Evolutionary conservation across 2,888 invertebrate genomes (phyloP), one percentile per base, ranked within the genome.

Genomic region (Leptopterna dolabrata): DNA sequence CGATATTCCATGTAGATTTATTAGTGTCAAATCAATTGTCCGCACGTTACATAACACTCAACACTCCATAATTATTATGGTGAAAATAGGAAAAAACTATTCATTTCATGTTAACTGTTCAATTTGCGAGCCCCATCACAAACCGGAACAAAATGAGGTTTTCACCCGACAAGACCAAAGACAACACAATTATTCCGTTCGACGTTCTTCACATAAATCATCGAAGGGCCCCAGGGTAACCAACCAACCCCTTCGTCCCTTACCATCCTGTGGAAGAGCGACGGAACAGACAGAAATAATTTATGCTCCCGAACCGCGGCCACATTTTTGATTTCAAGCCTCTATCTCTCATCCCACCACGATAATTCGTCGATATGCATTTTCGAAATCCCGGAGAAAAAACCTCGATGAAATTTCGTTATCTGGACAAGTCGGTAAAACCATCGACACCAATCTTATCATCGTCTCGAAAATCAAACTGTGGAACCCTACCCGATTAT

Each of bases 331-430:
- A 78, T 78, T 78, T 78, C 78, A 4, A 45, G 45, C 45, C 78
- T 36, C 78, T 4, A 63, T 63, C 63, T 63, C 63, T 63, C 63
- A 63, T 63, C 24, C 63, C 63, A 11, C 27, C 63, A 19, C 78
- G 45, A 78, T 78, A 43, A 78, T 78, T 78, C 76, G 76, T 78
- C 78, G 78, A 76, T 76, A 76, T 76, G 30, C 30, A 41, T 76
- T 76, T 43, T 41, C 76, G n/a, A 55, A 19, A 76, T 43, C 76
- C 36, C 2, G 24, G 3, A 27, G 45, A 78, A 78, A 41, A 78
- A 78, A 63, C n/a, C 27, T 27, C 24, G 63, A 78, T 78, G 78
- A 45, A 78, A 24, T n/a, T 78, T 78, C 45, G 78, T 78, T 78
- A 78, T 45, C 43, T 24, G 78, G 41, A 41, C 78, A 24, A 41